Evolutionary conservation across 1,140 invertebrate genomes (phyloP).

Genomic region (Anadara kagoshimensis): DNA sequence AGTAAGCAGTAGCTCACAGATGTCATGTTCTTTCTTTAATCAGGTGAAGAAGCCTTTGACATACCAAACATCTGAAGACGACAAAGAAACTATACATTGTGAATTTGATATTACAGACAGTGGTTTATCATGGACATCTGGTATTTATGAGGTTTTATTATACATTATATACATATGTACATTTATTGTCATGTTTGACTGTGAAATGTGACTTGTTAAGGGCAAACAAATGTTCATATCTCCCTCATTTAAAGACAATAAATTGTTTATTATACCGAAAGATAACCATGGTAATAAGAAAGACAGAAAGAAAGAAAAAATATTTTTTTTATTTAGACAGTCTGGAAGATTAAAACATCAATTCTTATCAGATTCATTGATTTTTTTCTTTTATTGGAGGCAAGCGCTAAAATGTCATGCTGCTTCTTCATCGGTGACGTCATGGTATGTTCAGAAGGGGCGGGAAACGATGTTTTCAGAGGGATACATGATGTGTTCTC

Average conservation of each 20-base stretch:
- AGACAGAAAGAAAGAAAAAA: background rate
- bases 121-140: conserved; percentile 52
- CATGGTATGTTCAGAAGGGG: too few relatives aligned
- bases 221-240: too few relatives aligned
- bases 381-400: too few relatives aligned
- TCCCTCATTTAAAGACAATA: too few relatives aligned
- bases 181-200: background rate
- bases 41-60: conserved; percentile 49
- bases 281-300: too few relatives aligned
- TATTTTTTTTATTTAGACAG: background rate
- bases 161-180: background rate
- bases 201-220: background rate
- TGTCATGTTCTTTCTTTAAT: conserved; percentile 13
- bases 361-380: too few relatives aligned
- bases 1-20: too few relatives aligned
- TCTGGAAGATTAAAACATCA: background rate
- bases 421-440: too few relatives aligned
- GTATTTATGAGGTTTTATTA: conserved; percentile 14
- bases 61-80: background rate
- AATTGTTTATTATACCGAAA: too few relatives aligned
- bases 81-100: conserved; percentile 59
- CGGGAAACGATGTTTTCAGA: too few relatives aligned
- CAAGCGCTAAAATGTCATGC: too few relatives aligned
- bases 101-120: conserved; percentile 58
- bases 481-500: too few relatives aligned